Conservation (phyloP, 2,888 invertebrate species). For the Petrophora chlorosata region DNA sequence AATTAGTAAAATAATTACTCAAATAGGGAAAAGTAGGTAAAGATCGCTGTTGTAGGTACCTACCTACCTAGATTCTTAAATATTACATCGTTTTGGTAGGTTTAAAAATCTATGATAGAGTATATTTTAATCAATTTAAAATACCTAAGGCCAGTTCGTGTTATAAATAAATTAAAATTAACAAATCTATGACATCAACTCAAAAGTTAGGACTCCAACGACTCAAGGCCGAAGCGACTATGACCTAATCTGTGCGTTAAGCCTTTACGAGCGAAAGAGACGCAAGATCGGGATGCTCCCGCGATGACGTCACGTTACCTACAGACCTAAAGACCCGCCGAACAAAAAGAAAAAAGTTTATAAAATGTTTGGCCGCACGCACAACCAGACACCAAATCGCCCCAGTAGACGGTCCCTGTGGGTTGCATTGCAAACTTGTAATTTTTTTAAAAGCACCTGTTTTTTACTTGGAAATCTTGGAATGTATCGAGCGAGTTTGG, state of each 20-base stretch:
- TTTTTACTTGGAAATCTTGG: no score
- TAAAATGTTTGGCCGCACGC: constrained; percentile 40
- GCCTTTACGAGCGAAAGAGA: constrained; percentile 55
- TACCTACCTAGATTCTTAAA: no score
- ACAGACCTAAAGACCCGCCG: constrained; percentile 38
- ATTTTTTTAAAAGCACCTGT: no score
- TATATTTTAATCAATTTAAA: no score
- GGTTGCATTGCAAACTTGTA: constrained; percentile 11
- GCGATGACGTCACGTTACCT: constrained; percentile 65
- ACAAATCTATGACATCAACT: constrained; percentile 1
- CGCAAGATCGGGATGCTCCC: constrained; percentile 51
- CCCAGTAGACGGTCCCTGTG: neutral
- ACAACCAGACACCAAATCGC: constrained; percentile 5
- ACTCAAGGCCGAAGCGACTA: constrained; percentile 18
- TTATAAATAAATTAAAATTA: no score
- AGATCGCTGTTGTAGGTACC: no score
- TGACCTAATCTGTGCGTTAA: constrained; percentile 23
- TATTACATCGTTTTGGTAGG: no score
- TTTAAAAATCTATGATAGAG: no score
- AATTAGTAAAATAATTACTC: no score
- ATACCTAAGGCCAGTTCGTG: no score
- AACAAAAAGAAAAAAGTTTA: constrained; percentile 52
- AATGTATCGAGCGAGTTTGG: no score
- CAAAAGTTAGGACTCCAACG: neutral
- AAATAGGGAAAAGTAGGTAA: no score